These are phyloP conservation scores for Lacerta viridis DNA, from an alignment of 2,797 vertebrate species.

Conservation along the genomic window DNA sequence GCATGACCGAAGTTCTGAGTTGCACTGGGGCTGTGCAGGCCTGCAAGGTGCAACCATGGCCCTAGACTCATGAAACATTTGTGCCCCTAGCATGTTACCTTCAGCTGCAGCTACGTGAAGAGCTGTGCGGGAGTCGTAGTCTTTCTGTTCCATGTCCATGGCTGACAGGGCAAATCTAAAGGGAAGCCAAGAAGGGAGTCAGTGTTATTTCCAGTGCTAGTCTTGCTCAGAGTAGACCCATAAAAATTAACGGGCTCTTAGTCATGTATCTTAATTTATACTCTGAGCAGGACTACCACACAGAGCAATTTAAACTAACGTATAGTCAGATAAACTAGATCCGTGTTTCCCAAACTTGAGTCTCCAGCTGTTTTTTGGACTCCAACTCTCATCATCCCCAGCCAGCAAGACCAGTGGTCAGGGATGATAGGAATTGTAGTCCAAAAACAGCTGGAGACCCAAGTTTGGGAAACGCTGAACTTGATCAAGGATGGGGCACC, in stretches of 20 bases:
- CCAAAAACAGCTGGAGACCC: no score
- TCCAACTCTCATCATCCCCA: no score
- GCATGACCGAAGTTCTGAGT: not conserved
- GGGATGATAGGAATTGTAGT: no score
- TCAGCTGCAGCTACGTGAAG: conserved; percentile 89
- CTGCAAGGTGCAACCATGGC: not conserved
- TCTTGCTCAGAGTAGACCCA: no score
- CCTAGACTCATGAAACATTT: not conserved
- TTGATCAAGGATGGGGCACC: no score
- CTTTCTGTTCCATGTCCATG: conserved; percentile 90
- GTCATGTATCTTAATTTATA: no score
- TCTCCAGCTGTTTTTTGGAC: no score
- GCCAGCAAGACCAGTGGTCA: no score
- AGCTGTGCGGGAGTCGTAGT: conserved; percentile 89
- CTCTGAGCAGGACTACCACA: no score
- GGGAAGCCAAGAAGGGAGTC: not conserved
- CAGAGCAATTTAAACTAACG: not conserved
- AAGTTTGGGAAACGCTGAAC: no score
- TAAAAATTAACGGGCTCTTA: no score
- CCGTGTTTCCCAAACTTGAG: no score
- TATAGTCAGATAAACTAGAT: not conserved
- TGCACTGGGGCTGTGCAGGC: not conserved
- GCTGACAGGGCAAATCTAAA: conserved; percentile 89
- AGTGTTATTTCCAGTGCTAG: not conserved
- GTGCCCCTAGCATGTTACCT: conserved; percentile 75